A percentile compares a stretch with the other conserved stretches of the same genome.
Evolutionary conservation across 2,888 invertebrate species (phyloP).

Genomic region (Acanthacorydalis orientalis): DNA sequence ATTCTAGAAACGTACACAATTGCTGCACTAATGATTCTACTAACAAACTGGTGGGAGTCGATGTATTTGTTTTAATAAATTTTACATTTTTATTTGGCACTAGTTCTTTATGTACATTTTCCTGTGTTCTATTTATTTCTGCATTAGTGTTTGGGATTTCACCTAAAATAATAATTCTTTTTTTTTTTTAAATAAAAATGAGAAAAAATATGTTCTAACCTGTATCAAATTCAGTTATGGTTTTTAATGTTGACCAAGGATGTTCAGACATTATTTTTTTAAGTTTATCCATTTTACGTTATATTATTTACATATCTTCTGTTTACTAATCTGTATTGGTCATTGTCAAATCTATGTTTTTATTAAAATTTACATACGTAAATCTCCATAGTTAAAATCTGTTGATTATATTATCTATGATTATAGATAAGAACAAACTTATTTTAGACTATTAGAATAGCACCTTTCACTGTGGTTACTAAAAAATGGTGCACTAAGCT

Average conservation of each 20-base stretch:
- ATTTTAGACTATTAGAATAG: no score
- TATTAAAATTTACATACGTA: no score
- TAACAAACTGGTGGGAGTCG: constrained; percentile 47
- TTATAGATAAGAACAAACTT: no score
- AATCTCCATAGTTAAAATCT: no score
- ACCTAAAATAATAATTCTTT: not conserved
- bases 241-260: constrained; percentile 14
- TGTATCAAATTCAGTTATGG: constrained; percentile 22
- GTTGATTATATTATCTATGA: no score
- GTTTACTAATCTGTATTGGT: no score
- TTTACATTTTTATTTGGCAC: not conserved
- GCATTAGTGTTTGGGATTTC: not conserved
- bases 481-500: no score
- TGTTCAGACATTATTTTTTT: constrained; percentile 3
- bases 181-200: not conserved
- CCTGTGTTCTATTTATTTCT: not conserved
- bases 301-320: not conserved
- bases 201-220: constrained; percentile 13
- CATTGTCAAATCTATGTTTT: no score
- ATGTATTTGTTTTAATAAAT: constrained; percentile 19
- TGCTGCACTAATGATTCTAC: constrained; percentile 55
- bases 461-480: no score
- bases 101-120: not conserved
- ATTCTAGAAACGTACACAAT: constrained; percentile 45
- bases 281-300: constrained; percentile 2